Evolutionary conservation across 2,797 vertebrate genomes (phyloP).

Genomic region (Helicolenus hilgendorfi): DNA sequence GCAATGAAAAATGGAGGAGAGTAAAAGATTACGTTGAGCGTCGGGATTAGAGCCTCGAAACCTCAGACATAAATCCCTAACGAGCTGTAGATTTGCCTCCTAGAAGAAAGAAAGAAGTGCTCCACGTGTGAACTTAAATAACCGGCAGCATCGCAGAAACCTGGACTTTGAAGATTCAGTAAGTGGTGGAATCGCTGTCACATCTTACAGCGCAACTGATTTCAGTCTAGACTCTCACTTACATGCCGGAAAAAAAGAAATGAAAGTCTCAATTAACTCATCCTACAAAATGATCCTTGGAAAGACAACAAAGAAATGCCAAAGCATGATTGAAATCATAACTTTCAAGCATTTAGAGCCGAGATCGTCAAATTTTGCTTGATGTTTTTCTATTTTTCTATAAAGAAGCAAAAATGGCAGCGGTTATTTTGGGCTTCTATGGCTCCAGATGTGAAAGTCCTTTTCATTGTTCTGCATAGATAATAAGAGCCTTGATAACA

Average conservation of each 20-base stretch:
- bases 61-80: constrained; percentile 60
- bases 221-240: background rate
- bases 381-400: background rate
- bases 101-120: constrained; percentile 29
- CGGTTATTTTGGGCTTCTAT: background rate
- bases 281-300: background rate
- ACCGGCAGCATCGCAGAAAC: constrained; percentile 28
- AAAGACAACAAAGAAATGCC: background rate
- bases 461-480: background rate
- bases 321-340: background rate
- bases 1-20: constrained; percentile 37
- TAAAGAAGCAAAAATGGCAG: background rate
- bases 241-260: background rate
- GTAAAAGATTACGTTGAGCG: constrained; percentile 55
- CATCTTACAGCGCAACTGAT: constrained; percentile 11
- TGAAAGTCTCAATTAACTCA: constrained; percentile 5
- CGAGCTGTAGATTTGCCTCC: constrained; percentile 36
- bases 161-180: constrained; percentile 42
- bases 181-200: constrained; percentile 22
- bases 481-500: background rate
- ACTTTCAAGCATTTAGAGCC: background rate
- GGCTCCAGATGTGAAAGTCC: background rate
- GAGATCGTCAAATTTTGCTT: background rate
- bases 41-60: constrained; percentile 50
- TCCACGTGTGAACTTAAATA: constrained; percentile 44